Base-by-base conservation (phyloP, 2,888 invertebrate species). In the Gymnoscelis rufifasciata region DNA sequence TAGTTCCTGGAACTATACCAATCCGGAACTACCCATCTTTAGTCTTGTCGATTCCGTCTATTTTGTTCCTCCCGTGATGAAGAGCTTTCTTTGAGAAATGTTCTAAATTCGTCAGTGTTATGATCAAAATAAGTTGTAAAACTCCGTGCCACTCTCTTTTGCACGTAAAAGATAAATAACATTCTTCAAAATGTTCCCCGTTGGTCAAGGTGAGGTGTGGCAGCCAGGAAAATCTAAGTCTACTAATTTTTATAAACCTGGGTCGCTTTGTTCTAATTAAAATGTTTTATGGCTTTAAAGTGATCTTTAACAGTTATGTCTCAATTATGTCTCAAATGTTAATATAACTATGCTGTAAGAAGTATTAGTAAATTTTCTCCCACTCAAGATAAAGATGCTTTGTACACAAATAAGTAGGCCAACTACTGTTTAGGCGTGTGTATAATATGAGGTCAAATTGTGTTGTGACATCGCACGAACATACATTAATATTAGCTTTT, bases 141-240 rank as follows among this genome's bases (percentile, higher is more conserved):
- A 51, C 37, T 47, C 38, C 47, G 54, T 56, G 51, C 49, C 40
- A 47, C 52, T 45, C 31, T 51, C 30, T 43, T 35, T 52, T 56
- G 58, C 51, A 58, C 56, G 56, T 54, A 38, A 56, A 47, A 46
- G 43, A 48, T 54, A 58, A 51, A 50, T 56, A 54, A 50, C 45
- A 54, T 47, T 45, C 15, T 46, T 47, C 51, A 52, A 49, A 28
- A 58, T 58, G 58, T 58, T 58, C 54, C 58, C 58, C 54, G 54
- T 58, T 58, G 58, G 58, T 44, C 58, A 58, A 58, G 56, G 58
- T 58, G 51, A 58, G 56, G 44, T 52, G 43, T 51, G 39, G 52
- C 52, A 43, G 15, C 14, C 28, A 36, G 38, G 28, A 44, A 46
- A 29, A 38, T 37, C 33, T 51, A 43, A 43, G 27, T 44, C 30